Conservation (phyloP, 2,888 invertebrate genomes). For the Nephrotoma guestfalica region DNA sequence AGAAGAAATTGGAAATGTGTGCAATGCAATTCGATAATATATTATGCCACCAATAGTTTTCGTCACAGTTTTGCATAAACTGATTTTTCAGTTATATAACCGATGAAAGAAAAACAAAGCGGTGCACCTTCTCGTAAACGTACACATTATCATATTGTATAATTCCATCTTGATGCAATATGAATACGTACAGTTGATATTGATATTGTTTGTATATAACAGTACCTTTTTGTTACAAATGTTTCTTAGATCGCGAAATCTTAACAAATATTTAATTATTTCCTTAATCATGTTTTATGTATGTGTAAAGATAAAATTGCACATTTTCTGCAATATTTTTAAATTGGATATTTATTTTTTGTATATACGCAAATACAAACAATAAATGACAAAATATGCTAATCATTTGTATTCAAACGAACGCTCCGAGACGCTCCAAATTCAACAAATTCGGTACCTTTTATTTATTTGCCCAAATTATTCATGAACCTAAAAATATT, state of each 20-base stretch:
- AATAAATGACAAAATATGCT: too few species aligned
- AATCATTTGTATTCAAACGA: too few species aligned
- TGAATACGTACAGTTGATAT: neutral
- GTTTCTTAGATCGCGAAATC: neutral
- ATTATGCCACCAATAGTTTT: neutral
- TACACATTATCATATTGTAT: neutral
- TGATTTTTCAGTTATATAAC: neutral
- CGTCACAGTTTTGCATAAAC: neutral
- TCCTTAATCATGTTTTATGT: neutral
- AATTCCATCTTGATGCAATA: neutral
- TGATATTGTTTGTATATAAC: neutral
- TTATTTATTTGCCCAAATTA: neutral
- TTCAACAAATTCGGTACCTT: too few species aligned
- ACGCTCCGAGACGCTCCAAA: too few species aligned
- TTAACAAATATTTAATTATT: neutral
- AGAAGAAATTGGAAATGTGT: neutral
- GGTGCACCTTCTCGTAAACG: neutral
- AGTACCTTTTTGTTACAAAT: neutral
- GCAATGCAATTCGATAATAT: neutral
- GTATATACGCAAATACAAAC: too few species aligned
- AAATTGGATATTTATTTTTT: neutral
- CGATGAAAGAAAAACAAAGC: neutral
- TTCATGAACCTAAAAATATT: neutral
- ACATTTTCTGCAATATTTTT: neutral
- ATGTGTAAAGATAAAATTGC: neutral